Evolutionary conservation across 2,797 vertebrate genomes (phyloP), one percentile per base, ranked within the genome.

Genomic region (Meda fulgida): DNA sequence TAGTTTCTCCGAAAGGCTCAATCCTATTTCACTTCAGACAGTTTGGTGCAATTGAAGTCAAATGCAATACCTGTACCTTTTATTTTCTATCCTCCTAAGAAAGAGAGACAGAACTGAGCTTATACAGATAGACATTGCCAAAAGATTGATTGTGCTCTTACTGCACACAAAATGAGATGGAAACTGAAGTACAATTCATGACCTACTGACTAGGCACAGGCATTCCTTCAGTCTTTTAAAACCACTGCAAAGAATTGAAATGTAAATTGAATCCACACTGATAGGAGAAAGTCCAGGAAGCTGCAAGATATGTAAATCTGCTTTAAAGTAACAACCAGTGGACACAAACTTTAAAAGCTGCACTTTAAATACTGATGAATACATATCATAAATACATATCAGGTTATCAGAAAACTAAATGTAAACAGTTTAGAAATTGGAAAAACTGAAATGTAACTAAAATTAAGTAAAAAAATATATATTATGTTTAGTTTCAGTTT

Each of bases 71-170:
- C 19, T 70, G 69, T 80, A 36, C 36, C 13, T 73, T 48, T 29
- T 58, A 88, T 43, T 80, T 86, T 83, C n/a, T 31, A 43, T 46
- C 46, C 58, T 69, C 9, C 3, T 31, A 69, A 80, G 26, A 79
- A 26, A 79, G 10, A n/a, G 31, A 77, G 13, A n/a, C 31, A 36
- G 19, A 76, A 36, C 14, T 60, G 34, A 78, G 60, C 34, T 78
- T 23, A 76, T 31, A 36, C 48, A 76, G 73, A 75, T 5, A 34
- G 46, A 70, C 72, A 77, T 58, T 23, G 26, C 53, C 53, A 60
- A 26, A 40, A 77, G 21, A 38, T 7, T n/a, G 21, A 58, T 5
- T 58, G 34, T 58, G 34, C 21, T 77, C 21, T 5, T 38, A n/a
- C 3, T 38, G 21, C 53, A 77, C 53, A 40, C 34, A 58, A 78